Evolutionary conservation across 2,888 invertebrate genomes (phyloP).

Genomic region (Mythimna loreyi): DNA sequence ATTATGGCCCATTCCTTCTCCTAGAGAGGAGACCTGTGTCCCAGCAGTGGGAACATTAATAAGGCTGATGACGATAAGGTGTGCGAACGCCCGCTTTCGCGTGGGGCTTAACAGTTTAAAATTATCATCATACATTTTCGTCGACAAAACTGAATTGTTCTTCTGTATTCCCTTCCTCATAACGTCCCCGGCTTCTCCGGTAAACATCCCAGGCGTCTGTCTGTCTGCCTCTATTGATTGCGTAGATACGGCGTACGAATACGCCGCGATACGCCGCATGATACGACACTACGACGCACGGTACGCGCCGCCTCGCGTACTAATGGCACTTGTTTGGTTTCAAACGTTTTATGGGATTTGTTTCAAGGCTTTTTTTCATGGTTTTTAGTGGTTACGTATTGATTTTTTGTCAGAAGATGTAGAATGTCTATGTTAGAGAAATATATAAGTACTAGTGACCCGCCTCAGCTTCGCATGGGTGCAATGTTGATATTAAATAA

Average conservation of each 20-base stretch:
- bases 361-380: constrained; percentile 3
- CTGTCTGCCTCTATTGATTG: constrained; percentile 57
- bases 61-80: too few species aligned
- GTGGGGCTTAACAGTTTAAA: too few species aligned
- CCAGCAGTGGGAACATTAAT: too few species aligned
- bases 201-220: constrained; percentile 52
- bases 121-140: neutral
- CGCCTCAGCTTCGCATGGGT: too few species aligned
- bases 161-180: neutral
- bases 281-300: constrained; percentile 22
- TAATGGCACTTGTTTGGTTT: constrained; percentile 7
- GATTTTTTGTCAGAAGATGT: neutral
- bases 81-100: too few species aligned
- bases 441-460: too few species aligned
- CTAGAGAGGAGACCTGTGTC: too few species aligned
- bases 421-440: too few species aligned
- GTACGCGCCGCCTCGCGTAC: constrained; percentile 7
- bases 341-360: constrained; percentile 4
- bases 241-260: constrained; percentile 20
- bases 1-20: too few species aligned
- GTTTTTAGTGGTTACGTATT: neutral
- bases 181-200: neutral
- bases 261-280: constrained; percentile 18
- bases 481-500: too few species aligned
- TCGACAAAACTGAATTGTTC: neutral